Conservation (phyloP, 2,888 invertebrate species). For the Dolichomitus sp. region DNA sequence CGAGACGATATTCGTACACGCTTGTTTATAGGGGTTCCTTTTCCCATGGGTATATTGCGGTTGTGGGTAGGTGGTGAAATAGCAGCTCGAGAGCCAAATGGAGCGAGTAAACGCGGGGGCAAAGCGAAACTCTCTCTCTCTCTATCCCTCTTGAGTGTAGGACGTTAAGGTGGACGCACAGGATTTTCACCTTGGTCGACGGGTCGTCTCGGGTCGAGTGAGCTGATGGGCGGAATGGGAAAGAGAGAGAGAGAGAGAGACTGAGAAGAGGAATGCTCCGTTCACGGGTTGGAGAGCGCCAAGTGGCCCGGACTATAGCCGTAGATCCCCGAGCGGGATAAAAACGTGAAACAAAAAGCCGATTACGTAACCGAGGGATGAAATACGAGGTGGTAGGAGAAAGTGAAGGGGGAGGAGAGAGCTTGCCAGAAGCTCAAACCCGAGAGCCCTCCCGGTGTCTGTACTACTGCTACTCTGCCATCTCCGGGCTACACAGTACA, state of each 20-base stretch:
- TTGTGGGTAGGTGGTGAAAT: constrained; percentile 24
- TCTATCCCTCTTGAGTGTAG: not conserved
- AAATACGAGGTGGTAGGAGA: constrained; percentile 78
- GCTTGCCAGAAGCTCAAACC: constrained; percentile 6
- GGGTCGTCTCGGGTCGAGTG: constrained; percentile 62
- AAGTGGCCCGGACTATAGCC: constrained; percentile 63
- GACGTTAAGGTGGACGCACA: constrained; percentile 69
- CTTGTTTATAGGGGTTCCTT: constrained; percentile 60
- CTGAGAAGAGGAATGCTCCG: constrained; percentile 35
- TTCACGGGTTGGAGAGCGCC: constrained; percentile 53
- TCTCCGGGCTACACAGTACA: constrained; percentile 76
- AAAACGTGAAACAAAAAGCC: constrained; percentile 86
- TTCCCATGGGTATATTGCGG: constrained; percentile 56
- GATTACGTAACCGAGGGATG: constrained; percentile 85
- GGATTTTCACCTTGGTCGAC: constrained; percentile 66
- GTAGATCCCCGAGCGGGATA: constrained; percentile 75
- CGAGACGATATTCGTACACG: constrained; percentile 47
- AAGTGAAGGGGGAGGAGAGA: constrained; percentile 43
- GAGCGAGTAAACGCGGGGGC: constrained; percentile 37
- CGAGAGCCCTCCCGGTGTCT: constrained; percentile 1
- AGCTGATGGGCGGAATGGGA: constrained; percentile 20
- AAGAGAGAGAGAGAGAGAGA: not conserved
- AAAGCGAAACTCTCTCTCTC: not conserved
- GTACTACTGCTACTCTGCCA: constrained; percentile 47
- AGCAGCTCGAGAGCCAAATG: constrained; percentile 52